These are phyloP conservation scores for Sebastes wilsoni DNA, from an alignment of 2,797 vertebrate species.

Conservation along the genomic window DNA sequence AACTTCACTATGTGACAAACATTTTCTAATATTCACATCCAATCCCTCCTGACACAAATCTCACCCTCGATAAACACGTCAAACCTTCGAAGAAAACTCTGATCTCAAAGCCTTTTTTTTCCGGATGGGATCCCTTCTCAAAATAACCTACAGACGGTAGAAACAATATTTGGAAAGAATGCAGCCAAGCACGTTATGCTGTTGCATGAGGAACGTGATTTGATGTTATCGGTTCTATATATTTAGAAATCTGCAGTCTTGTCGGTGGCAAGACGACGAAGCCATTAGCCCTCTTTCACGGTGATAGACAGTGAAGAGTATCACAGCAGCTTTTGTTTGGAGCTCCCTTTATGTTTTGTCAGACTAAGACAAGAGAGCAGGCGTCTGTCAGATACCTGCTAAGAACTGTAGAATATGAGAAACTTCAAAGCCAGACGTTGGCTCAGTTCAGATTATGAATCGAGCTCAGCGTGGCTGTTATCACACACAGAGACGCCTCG, in stretches of 20 bases:
- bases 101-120: conserved; percentile 18
- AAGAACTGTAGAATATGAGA: conserved; percentile 44
- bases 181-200: background rate
- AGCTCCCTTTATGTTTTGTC: conserved; percentile 55
- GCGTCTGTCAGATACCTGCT: conserved; percentile 56
- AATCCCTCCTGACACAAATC: conserved; percentile 14
- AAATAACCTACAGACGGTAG: conserved; percentile 34
- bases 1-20: background rate
- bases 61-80: conserved; percentile 20
- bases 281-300: conserved; percentile 41
- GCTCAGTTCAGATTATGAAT: conserved; percentile 39
- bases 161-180: conserved; percentile 1
- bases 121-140: background rate
- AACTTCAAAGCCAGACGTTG: conserved; percentile 57
- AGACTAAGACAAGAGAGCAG: conserved; percentile 45
- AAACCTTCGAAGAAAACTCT: conserved; percentile 25
- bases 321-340: conserved; percentile 47
- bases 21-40: conserved; percentile 26
- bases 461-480: conserved; percentile 2
- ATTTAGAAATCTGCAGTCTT: conserved; percentile 38
- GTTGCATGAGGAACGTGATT: background rate
- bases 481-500: conserved; percentile 9
- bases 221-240: conserved; percentile 20
- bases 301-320: conserved; percentile 28
- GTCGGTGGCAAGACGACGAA: conserved; percentile 39